Evolutionary conservation across 2,888 invertebrate species (phyloP), one percentile per base, ranked within the genome.

Genomic region (Chironomus riparius): DNA sequence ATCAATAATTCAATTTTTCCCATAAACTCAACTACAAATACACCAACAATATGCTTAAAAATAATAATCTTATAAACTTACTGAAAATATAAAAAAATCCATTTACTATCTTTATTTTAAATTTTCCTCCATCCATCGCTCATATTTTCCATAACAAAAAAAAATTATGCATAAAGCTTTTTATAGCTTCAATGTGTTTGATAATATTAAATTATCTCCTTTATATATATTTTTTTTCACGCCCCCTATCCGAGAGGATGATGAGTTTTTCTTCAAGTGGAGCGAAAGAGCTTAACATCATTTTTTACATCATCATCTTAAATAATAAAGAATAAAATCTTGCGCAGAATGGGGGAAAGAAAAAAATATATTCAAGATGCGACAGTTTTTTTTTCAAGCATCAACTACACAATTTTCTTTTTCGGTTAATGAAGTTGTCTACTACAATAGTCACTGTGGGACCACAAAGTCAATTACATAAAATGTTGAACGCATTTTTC

Each of bases 111-210:
- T 65, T 4, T 22, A 5, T 18, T 13, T 56, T 1, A 56, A 56
- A 2, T 56, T 56, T 56, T 4, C 4, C 28, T 28, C 28, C 28
- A 4, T 28, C 18, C 56, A 56, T 56, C 5, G 18, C 15, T 56
- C 56, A 56, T 7, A 18, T n/a, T 56, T 56, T 56, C 15, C 24
- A 65, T 68, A 18, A n/a, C n/a, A n/a, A n/a, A 38, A 28, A 24
- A 50, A 72, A 72, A 72, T 72, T 72, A 72, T 61, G 72, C 72
- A 61, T 21, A 72, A 62, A 72, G 62, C 61, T 62, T 61, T 72
- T 72, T 71, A 71, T 24, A 56, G 61, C 61, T 56, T 22, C 28
- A 24, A 72, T 72, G 38, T 38, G 72, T 62, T 72, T 62, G 56
- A 56, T 56, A 50, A 72, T 62, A 72, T 72, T 72, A 72, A 72